Conservation (phyloP, 1,140 invertebrate genomes). For the Ceratoteleas bidentatus region DNA sequence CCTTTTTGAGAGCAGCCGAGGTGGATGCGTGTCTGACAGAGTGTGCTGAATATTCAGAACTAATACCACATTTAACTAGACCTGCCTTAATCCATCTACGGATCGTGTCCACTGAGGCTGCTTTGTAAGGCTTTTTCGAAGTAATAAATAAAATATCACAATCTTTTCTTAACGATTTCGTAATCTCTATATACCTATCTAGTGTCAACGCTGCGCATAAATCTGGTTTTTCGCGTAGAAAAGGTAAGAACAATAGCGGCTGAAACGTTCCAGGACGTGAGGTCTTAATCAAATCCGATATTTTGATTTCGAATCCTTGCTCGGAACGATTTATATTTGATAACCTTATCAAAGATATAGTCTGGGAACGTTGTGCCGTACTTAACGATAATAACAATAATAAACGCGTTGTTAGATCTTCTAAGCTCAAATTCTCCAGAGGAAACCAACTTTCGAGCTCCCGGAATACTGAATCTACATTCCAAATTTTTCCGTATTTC, state of each 20-base stretch:
- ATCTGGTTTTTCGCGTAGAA: conserved; percentile 23
- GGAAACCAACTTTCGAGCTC: conserved; percentile 14
- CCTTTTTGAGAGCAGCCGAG: conserved; percentile 22
- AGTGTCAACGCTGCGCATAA: conserved; percentile 31
- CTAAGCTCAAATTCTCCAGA: conserved; percentile 11
- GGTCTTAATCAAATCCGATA: conserved; percentile 34
- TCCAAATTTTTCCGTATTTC: conserved; percentile 35
- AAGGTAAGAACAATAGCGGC: conserved; percentile 28
- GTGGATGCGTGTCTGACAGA: conserved; percentile 21
- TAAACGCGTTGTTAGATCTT: conserved; percentile 14
- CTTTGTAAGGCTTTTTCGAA: conserved; percentile 17
- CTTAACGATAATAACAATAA: conserved; percentile 49
- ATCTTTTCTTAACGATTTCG: conserved; percentile 8
- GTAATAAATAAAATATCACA: conserved; percentile 21
- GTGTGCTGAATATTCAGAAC: conserved; percentile 25
- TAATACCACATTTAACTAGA: conserved; percentile 6
- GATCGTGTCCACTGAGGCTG: conserved; percentile 14
- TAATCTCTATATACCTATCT: conserved; percentile 17
- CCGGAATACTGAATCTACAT: conserved; percentile 23
- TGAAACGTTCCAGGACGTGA: conserved; percentile 16
- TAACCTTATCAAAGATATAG: conserved; percentile 23
- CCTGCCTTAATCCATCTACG: conserved; percentile 24
- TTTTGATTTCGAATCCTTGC: conserved; percentile 31
- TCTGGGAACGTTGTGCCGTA: conserved; percentile 56
- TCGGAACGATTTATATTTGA: conserved; percentile 17